Evolutionary conservation across 1,140 invertebrate species (phyloP), one percentile per base, ranked within the genome.

Genomic region (Brachionus manjavacas): DNA sequence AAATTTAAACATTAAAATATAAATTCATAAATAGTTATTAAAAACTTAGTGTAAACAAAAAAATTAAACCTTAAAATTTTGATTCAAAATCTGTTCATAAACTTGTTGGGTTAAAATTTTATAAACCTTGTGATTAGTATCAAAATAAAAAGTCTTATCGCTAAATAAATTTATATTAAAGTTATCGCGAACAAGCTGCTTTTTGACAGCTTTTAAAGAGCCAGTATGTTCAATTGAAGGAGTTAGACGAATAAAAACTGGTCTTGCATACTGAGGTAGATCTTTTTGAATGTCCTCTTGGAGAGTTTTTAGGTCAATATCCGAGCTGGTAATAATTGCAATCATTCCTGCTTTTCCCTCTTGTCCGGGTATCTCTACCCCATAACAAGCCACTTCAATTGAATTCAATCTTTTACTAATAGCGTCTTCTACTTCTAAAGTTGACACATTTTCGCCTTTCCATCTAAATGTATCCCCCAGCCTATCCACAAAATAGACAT

Each of bases 391-490:
- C 78, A 94, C 95, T 89, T 99, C 96, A 16, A 94, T 91, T 20
- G 95, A 88, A 28, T 81, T 68, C 31, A 81, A 68, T 16, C 35
- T 16, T 14, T 39, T 25, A 85, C 95, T 97, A 1, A 99, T 92
- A 78, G 96, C 92, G 1, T 93, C 94, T 90, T 99, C 97, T 1
- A 99, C 94, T 91, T 99, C 98, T 3, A 94, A 94, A 0, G 98
- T 99, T 3, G 95, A 97, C 1, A 99, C 97, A 90, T 99, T 99
- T 91, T 99, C 98, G n/a, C 97, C 97, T 89, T 96, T 95, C 91
- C 92, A 92, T 78, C 97, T 92, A 91, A 96, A 99, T 1, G 97
- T 99, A 89, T 99, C 97, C 1, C 97, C 97, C 0, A 96, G 97
- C 87, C 97, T 92, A 88, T 99, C 96, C 86, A 94, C 94, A 90